Evolutionary conservation across 2,797 vertebrate species (phyloP), one percentile per base, ranked within the genome.

Genomic region (Selene dorsalis): DNA sequence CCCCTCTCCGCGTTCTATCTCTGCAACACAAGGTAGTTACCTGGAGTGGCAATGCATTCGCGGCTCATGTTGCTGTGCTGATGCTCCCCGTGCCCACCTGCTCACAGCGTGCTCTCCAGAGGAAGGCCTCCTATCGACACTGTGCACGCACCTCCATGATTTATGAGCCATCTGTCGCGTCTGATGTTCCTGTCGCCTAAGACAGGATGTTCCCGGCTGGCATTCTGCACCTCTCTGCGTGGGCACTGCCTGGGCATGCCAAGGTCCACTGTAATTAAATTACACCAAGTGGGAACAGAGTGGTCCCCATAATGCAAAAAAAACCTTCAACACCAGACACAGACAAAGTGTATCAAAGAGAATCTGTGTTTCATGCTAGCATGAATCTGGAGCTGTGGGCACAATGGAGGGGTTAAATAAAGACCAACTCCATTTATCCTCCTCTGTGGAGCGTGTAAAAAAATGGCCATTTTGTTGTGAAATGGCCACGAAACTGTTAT

Each of bases 91-190:
- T 87, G 85, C 86, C 84, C 84, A 89, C 87, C 90, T 91, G 86
- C 90, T 92, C 88, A 67, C 84, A 73, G 84, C 52, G 75, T 68
- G 83, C 80, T 91, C 91, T 93, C 93, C 87, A 90, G 92, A 92
- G 89, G 84, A 91, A 91, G 87, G 83, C 86, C 87, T 90, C 91
- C 91, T 78, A 80, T 92, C 82, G 82, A 88, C 89, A 79, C 88
- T 61, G 73, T 69, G 84, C 87, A 83, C 75, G 88, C 90, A 93
- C 91, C 88, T 94, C 88, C 91, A 94, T 95, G 93, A 95, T 94
- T 94, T 93, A 94, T 94, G 93, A 94, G 93, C 94, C 94, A 95
- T 95, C 94, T 95, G 95, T 92, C 91, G 80, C 61, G 77, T 95
- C 93, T 94, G 93, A 94, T 94, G 93, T 92, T 94, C 92, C 91